Conservation (phyloP, 2,797 vertebrate species). For the Rhincodon typus region DNA sequence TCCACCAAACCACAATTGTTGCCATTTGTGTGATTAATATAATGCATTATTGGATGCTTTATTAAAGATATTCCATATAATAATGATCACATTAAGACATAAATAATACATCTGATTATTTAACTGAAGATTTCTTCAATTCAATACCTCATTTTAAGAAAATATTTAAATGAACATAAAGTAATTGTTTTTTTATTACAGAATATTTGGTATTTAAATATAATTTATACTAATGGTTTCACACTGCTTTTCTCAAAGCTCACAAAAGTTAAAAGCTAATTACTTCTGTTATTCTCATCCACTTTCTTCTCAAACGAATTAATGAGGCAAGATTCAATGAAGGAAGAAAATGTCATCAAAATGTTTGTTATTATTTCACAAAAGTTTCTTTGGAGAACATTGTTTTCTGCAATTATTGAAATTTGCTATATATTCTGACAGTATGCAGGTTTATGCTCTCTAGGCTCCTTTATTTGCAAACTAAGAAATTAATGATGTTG, state of each 20-base stretch:
- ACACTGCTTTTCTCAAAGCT: conserved; percentile 47
- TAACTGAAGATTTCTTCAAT: background rate
- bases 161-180: background rate
- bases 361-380: conserved; percentile 39
- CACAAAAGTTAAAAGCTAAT: conserved; percentile 54
- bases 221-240: background rate
- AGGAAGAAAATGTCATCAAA: conserved; percentile 41
- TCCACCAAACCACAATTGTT: background rate
- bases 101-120: background rate
- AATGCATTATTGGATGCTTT: background rate
- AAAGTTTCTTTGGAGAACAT: conserved; percentile 49
- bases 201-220: background rate
- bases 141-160: conserved; percentile 5
- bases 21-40: background rate
- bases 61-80: background rate
- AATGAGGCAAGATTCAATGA: conserved; percentile 53
- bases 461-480: conserved; percentile 45
- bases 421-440: conserved; percentile 46
- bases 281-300: conserved; percentile 48
- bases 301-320: conserved; percentile 55
- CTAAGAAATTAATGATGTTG: conserved; percentile 47
- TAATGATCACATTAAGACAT: background rate
- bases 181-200: background rate
- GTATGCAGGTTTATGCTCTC: conserved; percentile 42
- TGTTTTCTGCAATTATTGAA: conserved; percentile 49